Evolutionary conservation across 2,888 invertebrate species (phyloP).

Genomic region (Lobophora halterata): DNA sequence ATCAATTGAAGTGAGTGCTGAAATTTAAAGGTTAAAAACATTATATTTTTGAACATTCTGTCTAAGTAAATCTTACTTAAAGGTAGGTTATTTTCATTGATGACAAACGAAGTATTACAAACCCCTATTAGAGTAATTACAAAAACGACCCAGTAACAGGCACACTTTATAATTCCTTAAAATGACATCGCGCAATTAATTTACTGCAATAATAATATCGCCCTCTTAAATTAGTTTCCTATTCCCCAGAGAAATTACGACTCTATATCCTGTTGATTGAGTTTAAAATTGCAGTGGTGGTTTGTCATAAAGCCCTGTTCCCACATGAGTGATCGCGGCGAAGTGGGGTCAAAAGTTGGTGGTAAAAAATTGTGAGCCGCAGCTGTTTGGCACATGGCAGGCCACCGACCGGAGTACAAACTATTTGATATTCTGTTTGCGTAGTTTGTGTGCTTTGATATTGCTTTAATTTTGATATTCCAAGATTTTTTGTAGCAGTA

Average conservation of each 20-base stretch:
- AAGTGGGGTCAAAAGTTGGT: slow-evolving; percentile 77
- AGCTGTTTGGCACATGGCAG: slow-evolving; percentile 73
- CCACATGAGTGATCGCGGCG: slow-evolving; percentile 74
- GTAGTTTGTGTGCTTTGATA: slow-evolving; percentile 12
- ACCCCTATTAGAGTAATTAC: slow-evolving; percentile 16
- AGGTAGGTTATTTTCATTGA: too few relatives aligned
- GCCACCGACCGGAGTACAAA: slow-evolving; percentile 23
- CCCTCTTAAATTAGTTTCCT: slow-evolving; percentile 44
- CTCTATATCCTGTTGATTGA: slow-evolving; percentile 42
- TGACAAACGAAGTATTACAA: slow-evolving; percentile 4
- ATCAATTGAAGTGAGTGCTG: too few relatives aligned
- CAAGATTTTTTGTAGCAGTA: too few relatives aligned
- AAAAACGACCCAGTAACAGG: slow-evolving; percentile 35
- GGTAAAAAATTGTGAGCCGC: slow-evolving; percentile 70
- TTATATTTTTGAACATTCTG: too few relatives aligned
- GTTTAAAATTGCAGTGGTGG: slow-evolving; percentile 53
- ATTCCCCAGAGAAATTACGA: slow-evolving; percentile 38
- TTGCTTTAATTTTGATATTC: too few relatives aligned
- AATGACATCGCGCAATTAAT: slow-evolving; percentile 53
- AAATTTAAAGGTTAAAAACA: too few relatives aligned
- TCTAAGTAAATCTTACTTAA: too few relatives aligned
- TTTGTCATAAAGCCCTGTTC: slow-evolving; percentile 61
- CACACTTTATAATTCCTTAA: slow-evolving; percentile 40
- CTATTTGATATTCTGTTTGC: slow-evolving; percentile 18
- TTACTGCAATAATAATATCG: slow-evolving; percentile 54